Conservation (phyloP, 2,888 invertebrate species). For the Ischnura elegans region DNA sequence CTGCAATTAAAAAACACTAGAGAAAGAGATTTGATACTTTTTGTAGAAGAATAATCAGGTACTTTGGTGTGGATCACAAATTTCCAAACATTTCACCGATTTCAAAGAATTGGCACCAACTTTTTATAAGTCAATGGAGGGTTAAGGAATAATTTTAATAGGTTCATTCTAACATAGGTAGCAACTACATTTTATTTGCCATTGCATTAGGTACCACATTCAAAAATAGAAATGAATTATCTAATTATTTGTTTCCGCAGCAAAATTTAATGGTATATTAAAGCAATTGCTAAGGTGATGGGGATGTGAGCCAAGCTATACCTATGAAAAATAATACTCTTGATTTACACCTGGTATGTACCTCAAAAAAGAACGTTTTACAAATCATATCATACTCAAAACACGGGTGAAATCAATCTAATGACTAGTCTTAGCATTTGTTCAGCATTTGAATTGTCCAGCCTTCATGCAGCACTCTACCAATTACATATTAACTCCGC, state of each 20-base stretch:
- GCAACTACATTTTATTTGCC: too few relatives aligned
- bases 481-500: neutral
- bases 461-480: neutral
- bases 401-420: too few relatives aligned
- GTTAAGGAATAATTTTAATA: neutral
- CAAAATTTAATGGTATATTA: neutral
- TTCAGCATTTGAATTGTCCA: neutral
- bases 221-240: neutral
- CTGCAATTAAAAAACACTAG: neutral
- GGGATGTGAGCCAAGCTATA: neutral
- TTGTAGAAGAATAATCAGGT: slow-evolving; percentile 65
- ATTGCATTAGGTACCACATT: neutral
- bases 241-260: neutral
- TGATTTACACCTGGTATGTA: neutral
- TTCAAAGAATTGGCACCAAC: neutral
- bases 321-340: neutral
- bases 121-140: neutral
- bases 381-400: neutral
- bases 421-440: neutral
- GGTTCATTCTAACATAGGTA: neutral
- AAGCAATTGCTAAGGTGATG: neutral
- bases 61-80: slow-evolving; percentile 45
- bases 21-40: slow-evolving; percentile 1
- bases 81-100: neutral
- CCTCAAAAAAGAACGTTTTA: neutral